Evolutionary conservation across 2,113 vertebrate species (phyloP), one percentile per base, ranked within the genome.

Genomic region (Galeopterus variegatus): DNA sequence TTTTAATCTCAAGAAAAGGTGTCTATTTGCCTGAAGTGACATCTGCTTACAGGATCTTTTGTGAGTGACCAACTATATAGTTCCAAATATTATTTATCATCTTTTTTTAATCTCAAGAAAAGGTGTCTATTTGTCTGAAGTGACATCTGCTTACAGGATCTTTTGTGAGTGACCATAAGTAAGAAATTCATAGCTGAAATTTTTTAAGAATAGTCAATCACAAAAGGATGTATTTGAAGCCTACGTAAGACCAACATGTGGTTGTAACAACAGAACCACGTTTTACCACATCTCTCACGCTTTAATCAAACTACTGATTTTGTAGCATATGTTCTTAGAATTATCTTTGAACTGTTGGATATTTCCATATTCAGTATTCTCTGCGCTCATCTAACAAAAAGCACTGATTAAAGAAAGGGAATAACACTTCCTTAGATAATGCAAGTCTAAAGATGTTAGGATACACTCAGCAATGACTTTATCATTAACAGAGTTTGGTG

Each of bases 381-480:
- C 26, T 87, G 0, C 86, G 11, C 65, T 62, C 60, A 72, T 81
- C 15, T 85, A 97, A 93, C 0, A 26, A 60, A 95, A 92, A 31
- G 0, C n/a, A 8, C 13, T 88, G 76, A 79, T 92, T 90, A 79
- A 94, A 75, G 90, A 89, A 93, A 17, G 84, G 96, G 97, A 97
- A 82, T 52, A 26, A 60, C 18, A 48, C 4, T 96, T 94, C 5
- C 6, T 97, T 94, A 92, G 65, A 95, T 94, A n/a, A 81, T 67
- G 21, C 31, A 65, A 2, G 50, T 96, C 33, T 93, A 76, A 88
- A 92, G 26, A 90, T 89, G 58, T 90, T 97, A 93, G 17, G 70
- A 48, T 31, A n/a, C 76, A 64, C 91, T 96, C 28, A 90, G 7
- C 4, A 90, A 28, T 64, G 41, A 5, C 1, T 96, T 93, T 58